Evolutionary conservation across 2,113 vertebrate genomes (phyloP).

Genomic region (Hippocampus barbouri): DNA sequence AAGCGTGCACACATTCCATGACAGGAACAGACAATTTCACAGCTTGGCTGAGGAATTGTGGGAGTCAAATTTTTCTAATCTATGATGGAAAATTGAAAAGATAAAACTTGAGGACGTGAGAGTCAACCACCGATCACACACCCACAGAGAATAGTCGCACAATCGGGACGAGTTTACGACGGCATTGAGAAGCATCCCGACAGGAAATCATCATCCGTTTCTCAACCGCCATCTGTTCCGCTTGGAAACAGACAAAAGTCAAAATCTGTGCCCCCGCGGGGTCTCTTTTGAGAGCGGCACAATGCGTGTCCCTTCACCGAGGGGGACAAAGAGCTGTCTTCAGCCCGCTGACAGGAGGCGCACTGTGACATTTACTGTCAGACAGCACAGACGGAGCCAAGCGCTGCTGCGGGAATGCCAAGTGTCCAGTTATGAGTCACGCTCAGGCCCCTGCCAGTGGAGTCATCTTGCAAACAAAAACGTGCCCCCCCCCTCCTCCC

Average conservation of each 20-base stretch:
- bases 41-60: not conserved
- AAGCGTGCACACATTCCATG: not conserved
- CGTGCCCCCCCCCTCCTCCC: not conserved
- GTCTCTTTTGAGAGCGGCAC: slow-evolving; percentile 28
- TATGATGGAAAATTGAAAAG: no score
- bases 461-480: slow-evolving; percentile 7
- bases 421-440: slow-evolving; percentile 39
- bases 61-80: no score
- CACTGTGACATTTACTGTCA: slow-evolving; percentile 62
- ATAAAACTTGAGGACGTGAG: not conserved
- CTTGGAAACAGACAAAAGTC: slow-evolving; percentile 34
- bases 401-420: slow-evolving; percentile 34
- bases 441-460: not conserved
- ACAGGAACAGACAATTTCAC: slow-evolving; percentile 10
- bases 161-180: not conserved
- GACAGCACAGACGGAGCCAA: slow-evolving; percentile 27
- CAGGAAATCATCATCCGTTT: slow-evolving; percentile 32
- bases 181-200: slow-evolving; percentile 22
- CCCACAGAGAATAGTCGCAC: slow-evolving; percentile 12
- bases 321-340: slow-evolving; percentile 57
- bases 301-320: slow-evolving; percentile 40
- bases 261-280: slow-evolving; percentile 38
- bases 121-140: not conserved
- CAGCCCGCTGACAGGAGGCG: slow-evolving; percentile 35
- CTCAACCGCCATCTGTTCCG: slow-evolving; percentile 33